Conservation (phyloP, 2,797 vertebrate species). For the Sebastes iracundus region DNA sequence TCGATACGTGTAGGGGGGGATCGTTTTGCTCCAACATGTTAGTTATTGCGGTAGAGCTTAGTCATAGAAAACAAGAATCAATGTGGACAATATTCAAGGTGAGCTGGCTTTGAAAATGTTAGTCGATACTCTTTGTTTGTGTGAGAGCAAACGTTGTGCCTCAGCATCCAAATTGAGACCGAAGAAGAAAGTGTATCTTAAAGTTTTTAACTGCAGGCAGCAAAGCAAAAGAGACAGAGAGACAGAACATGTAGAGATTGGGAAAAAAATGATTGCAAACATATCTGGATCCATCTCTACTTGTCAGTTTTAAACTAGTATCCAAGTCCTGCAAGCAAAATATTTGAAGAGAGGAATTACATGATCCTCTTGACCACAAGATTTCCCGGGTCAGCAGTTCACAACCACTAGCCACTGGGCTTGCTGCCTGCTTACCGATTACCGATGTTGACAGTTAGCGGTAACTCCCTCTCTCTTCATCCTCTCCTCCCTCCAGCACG, state of each 20-base stretch:
- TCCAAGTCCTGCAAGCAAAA: not conserved
- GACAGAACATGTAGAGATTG: not conserved
- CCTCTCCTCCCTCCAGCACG: slow-evolving; percentile 23
- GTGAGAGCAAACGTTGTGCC: not conserved
- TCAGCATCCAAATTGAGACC: not conserved
- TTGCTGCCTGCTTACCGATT: slow-evolving; percentile 2
- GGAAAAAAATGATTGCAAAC: not conserved
- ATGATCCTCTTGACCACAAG: not conserved
- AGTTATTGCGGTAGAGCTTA: not conserved
- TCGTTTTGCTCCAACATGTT: not conserved
- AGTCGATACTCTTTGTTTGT: not conserved
- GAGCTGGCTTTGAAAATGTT: slow-evolving; percentile 19
- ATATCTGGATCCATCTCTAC: not conserved
- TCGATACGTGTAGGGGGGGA: not conserved
- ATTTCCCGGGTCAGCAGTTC: slow-evolving; percentile 33
- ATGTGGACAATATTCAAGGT: slow-evolving; percentile 13
- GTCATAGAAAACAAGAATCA: not conserved
- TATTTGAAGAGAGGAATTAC: not conserved
- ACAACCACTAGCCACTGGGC: not conserved
- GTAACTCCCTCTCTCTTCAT: slow-evolving; percentile 16
- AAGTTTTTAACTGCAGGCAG: not conserved
- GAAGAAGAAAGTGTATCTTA: not conserved
- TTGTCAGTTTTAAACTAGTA: not conserved
- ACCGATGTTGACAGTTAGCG: slow-evolving; percentile 24
- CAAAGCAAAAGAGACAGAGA: not conserved